These are phyloP conservation scores for Xiphophorus hellerii DNA, from an alignment of 2,113 vertebrate genomes.

Conservation along the genomic window DNA sequence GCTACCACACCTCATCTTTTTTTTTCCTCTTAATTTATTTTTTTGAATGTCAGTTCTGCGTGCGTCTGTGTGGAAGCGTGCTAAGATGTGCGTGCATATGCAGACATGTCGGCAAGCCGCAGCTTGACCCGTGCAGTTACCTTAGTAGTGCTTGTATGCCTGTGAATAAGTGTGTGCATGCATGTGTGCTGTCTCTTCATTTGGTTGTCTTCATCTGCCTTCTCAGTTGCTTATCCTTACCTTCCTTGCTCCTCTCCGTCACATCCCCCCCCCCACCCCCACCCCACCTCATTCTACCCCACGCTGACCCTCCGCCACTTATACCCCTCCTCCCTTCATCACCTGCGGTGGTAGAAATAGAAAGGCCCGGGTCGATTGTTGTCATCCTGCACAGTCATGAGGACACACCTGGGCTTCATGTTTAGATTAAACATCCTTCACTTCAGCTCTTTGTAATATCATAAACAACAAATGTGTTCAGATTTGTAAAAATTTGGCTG, in stretches of 20 bases:
- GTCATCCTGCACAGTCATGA: constrained; percentile 27
- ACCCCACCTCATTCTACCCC: constrained; percentile 44
- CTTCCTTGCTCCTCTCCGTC: constrained; percentile 45
- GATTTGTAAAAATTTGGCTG: constrained; percentile 2
- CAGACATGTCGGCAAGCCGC: constrained; percentile 38
- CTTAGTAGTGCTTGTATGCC: constrained; percentile 15
- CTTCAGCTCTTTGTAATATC: constrained; percentile 17
- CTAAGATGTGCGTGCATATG: constrained; percentile 27
- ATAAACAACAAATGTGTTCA: neutral
- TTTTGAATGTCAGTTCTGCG: constrained; percentile 71
- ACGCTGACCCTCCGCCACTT: constrained; percentile 43
- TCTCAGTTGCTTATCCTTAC: constrained; percentile 70
- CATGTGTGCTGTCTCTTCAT: constrained; percentile 62
- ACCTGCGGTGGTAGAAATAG: constrained; percentile 49
- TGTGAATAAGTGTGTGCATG: constrained; percentile 32
- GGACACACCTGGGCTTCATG: constrained; percentile 23
- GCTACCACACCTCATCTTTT: constrained; percentile 54
- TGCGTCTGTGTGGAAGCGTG: constrained; percentile 51
- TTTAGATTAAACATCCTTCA: constrained; percentile 39
- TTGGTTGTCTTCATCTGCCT: constrained; percentile 62
- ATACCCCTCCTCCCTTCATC: constrained; percentile 44
- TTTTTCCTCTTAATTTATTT: constrained; percentile 49
- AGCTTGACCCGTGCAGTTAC: constrained; percentile 35
- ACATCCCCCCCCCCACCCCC: constrained; percentile 1
- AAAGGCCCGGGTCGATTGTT: constrained; percentile 32